Evolutionary conservation across 2,797 vertebrate species (phyloP).

Genomic region (Sebastes diploproa): DNA sequence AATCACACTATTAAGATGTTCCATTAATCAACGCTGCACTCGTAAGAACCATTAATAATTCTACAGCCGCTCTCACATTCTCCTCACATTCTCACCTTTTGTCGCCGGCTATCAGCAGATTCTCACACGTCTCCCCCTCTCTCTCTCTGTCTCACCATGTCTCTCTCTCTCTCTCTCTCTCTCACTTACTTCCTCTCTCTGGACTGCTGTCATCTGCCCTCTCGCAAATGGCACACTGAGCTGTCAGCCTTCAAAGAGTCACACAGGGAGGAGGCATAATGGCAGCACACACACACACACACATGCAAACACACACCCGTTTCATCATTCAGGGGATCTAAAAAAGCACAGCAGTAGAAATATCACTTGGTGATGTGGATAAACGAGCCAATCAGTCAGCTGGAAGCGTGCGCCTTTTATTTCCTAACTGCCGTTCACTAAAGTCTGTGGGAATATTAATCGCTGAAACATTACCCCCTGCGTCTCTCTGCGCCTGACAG

Average conservation of each 20-base stretch:
- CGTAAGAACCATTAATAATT: constrained; percentile 55
- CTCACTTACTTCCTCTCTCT: constrained; percentile 7
- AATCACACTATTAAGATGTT: constrained; percentile 55
- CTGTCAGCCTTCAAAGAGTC: constrained; percentile 64
- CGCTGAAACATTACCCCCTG: constrained; percentile 46
- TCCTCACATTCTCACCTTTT: constrained; percentile 47
- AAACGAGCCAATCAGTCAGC: constrained; percentile 79
- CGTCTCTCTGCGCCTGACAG: constrained; percentile 43
- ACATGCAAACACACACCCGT: constrained; percentile 23
- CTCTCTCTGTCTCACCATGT: not conserved
- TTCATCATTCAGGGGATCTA: constrained; percentile 66
- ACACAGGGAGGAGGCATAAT: constrained; percentile 35
- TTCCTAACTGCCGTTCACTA: constrained; percentile 71
- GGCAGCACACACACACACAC: constrained; percentile 11
- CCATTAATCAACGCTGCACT: constrained; percentile 55
- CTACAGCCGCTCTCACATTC: constrained; percentile 11
- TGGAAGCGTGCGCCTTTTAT: constrained; percentile 73
- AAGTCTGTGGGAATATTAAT: constrained; percentile 76
- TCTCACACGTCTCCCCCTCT: not conserved
- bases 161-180: not conserved
- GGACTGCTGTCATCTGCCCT: constrained; percentile 44
- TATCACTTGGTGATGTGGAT: constrained; percentile 74
- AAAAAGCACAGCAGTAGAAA: constrained; percentile 61
- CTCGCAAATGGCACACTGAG: constrained; percentile 60
- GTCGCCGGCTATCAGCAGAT: constrained; percentile 27